Conservation (phyloP, 2,797 vertebrate genomes). For the Chiloscyllium punctatum region DNA sequence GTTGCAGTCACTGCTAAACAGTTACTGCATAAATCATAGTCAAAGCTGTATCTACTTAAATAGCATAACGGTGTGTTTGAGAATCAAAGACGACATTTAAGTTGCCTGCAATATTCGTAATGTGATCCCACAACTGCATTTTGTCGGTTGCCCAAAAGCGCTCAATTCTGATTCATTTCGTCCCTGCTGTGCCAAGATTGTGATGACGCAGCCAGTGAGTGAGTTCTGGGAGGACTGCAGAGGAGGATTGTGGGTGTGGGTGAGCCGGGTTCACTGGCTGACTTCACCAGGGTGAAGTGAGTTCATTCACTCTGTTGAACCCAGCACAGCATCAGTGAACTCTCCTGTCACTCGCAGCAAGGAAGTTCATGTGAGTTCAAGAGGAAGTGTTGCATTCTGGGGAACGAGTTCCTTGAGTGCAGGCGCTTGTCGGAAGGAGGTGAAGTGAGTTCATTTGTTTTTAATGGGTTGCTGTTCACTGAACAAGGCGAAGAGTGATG, state of each 20-base stretch:
- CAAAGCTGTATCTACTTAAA: neutral
- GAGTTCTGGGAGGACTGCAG: neutral
- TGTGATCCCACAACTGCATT: neutral
- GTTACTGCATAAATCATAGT: neutral
- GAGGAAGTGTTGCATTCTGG: neutral
- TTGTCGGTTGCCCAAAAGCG: neutral
- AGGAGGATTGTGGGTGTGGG: neutral
- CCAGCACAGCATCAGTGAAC: neutral
- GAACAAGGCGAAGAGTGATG: neutral
- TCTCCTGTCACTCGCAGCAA: neutral
- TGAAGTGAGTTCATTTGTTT: neutral
- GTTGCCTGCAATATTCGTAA: neutral
- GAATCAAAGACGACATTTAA: neutral
- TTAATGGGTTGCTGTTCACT: neutral
- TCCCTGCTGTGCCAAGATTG: neutral
- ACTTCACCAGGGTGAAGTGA: neutral
- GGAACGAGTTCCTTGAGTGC: conserved; percentile 1
- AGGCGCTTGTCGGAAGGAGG: neutral
- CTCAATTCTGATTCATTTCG: neutral
- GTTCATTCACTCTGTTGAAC: neutral
- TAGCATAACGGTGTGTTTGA: neutral
- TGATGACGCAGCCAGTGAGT: neutral
- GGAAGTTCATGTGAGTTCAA: neutral
- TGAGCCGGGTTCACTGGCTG: neutral
- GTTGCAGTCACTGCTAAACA: neutral